Base-by-base conservation (phyloP, 2,888 invertebrate species). In the Neoaliturus tenellus region DNA sequence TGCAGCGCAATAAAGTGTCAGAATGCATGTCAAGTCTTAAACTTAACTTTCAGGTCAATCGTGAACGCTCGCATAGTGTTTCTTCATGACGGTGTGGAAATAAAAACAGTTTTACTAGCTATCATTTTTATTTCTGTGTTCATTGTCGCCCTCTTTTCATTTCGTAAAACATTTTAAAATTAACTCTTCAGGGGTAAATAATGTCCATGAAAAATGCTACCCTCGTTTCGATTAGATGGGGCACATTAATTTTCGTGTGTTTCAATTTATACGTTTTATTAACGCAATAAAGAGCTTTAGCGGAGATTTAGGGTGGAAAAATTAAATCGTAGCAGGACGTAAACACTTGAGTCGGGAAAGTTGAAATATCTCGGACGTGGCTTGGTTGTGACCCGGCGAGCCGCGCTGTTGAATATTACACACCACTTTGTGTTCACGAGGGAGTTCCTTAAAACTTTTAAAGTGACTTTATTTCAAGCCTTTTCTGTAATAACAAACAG, bases 331-430 rank as follows among this genome's bases (percentile, higher is more conserved):
- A 39, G 20, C 69, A 20, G 20, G 69, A 39, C 69, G n/a, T 69
- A 69, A 69, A 69, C 69, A 69, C 39, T 69, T n/a, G 67, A 67
- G 55, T 55, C 55, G 1, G 62, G 20, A 31, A 55, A 55, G 10
- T 55, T 55, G 62, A 62, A 62, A 62, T 62, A 62, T 28, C 62
- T 62, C 62, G 62, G 62, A 62, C 62, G 62, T 62, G 62, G 62
- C 20, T 14, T 28, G 62, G 62, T 12, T 62, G 31, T 31, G 3
- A 48, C 23, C 20, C 28, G 62, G 31, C 62, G 31, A 28, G 62
- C 28, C 14, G 14, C 62, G 28, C 17, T 31, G 62, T 28, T 44
- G 17, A 44, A 44, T 44, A 44, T 35, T 35, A 44, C 17, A 51
- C n/a, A 51, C 51, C 23, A 23, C 51, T 51, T 44, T 44, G 44